Conservation (phyloP, 2,113 vertebrate genomes). For the Bujurquina vittata region DNA sequence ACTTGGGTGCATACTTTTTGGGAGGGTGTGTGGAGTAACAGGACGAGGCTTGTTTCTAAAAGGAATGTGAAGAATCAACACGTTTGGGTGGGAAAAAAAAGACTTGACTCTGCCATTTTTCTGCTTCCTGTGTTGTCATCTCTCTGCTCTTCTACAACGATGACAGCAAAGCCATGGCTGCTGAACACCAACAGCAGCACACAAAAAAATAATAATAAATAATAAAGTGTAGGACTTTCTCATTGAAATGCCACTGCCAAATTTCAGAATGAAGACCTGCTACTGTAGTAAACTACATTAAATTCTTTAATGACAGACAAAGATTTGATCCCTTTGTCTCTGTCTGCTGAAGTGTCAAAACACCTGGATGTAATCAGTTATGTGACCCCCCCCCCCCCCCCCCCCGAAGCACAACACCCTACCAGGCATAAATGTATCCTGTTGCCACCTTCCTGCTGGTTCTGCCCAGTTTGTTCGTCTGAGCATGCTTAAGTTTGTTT, state of each 20-base stretch:
- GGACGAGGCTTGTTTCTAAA: slow-evolving; percentile 26
- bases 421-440: background rate
- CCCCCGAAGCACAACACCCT: background rate
- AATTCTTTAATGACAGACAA: background rate
- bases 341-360: background rate
- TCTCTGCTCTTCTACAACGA: slow-evolving; percentile 9
- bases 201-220: background rate
- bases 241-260: slow-evolving; percentile 17
- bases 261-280: background rate
- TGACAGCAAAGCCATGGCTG: slow-evolving; percentile 2
- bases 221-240: slow-evolving; percentile 35
- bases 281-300: background rate
- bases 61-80: slow-evolving; percentile 47
- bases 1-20: slow-evolving; percentile 51
- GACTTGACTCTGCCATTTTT: slow-evolving; percentile 36
- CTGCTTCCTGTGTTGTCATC: slow-evolving; percentile 54
- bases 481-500: no score
- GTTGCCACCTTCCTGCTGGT: background rate
- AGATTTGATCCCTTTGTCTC: background rate
- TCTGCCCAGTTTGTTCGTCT: background rate
- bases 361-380: background rate
- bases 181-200: background rate
- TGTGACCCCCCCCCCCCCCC: background rate
- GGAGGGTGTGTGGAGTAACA: slow-evolving; percentile 15
- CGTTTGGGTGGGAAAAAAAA: background rate